Conservation (phyloP, 2,113 vertebrate genomes). For the Phalacrocorax pelagicus region DNA sequence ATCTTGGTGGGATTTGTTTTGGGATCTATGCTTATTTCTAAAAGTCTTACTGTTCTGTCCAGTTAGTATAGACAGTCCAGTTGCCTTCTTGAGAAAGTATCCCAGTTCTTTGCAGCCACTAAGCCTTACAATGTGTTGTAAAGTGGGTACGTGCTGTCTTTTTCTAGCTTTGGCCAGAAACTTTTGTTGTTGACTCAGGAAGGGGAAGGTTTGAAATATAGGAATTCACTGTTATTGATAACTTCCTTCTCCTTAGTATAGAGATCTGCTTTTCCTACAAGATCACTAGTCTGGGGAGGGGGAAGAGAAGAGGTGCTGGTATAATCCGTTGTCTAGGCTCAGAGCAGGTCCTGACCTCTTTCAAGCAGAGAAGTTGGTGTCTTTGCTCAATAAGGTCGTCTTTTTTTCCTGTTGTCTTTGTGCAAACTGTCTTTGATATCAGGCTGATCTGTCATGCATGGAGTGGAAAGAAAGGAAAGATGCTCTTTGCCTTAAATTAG, state of each 20-base stretch:
- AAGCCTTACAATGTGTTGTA: accelerated
- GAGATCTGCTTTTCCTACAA: not conserved
- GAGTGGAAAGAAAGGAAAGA: not conserved
- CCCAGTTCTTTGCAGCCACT: not conserved
- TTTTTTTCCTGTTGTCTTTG: not conserved
- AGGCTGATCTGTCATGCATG: accelerated
- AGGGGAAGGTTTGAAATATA: not conserved
- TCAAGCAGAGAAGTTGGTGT: not conserved
- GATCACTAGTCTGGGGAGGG: not conserved
- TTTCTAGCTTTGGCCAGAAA: not conserved
- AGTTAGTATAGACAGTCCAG: not conserved
- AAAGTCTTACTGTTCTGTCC: not conserved
- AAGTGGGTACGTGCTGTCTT: accelerated
- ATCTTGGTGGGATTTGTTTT: not conserved
- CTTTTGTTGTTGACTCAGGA: not conserved
- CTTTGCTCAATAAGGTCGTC: not conserved
- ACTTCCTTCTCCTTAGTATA: not conserved
- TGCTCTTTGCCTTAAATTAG: not conserved
- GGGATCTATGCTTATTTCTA: not conserved
- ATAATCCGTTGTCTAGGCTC: not conserved
- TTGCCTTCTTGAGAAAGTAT: not conserved
- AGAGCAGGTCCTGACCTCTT: not conserved
- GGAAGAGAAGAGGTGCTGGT: accelerated
- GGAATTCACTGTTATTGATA: not conserved
- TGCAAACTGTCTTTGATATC: not conserved